Conservation (phyloP, 1,140 invertebrate genomes). For the Episyrphus balteatus region DNA sequence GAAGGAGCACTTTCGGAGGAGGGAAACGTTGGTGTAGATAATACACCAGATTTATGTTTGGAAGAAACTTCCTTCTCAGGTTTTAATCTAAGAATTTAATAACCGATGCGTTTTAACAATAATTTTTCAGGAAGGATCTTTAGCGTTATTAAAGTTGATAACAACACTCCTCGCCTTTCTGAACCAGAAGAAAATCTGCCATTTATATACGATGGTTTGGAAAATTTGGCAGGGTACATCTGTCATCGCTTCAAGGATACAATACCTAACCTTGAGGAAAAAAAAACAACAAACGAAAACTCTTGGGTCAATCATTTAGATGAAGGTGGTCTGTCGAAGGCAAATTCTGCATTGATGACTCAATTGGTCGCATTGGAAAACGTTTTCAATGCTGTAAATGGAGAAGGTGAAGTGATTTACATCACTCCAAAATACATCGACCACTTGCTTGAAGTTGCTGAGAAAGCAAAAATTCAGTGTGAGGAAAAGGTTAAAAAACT, state of each 20-base stretch:
- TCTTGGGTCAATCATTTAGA: background rate
- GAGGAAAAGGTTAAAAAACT: too few relatives aligned
- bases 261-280: background rate
- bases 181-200: too few relatives aligned
- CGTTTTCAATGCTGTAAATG: background rate
- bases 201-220: too few relatives aligned
- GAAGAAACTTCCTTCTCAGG: background rate
- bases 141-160: too few relatives aligned
- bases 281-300: background rate
- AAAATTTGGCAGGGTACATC: background rate
- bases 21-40: conserved; percentile 6
- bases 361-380: background rate
- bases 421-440: too few relatives aligned
- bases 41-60: background rate
- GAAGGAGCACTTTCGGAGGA: conserved; percentile 2
- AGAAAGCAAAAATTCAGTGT: too few relatives aligned
- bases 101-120: background rate
- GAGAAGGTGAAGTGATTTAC: too few relatives aligned
- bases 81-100: background rate
- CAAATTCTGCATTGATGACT: background rate
- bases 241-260: background rate
- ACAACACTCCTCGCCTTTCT: too few relatives aligned
- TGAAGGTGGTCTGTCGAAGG: background rate
- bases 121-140: background rate
- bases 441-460: too few relatives aligned